Percentiles rank a stretch among this genome's conserved stretches.
Conservation (phyloP, 2,797 vertebrate species). For the Halcyon smyrnensis region DNA sequence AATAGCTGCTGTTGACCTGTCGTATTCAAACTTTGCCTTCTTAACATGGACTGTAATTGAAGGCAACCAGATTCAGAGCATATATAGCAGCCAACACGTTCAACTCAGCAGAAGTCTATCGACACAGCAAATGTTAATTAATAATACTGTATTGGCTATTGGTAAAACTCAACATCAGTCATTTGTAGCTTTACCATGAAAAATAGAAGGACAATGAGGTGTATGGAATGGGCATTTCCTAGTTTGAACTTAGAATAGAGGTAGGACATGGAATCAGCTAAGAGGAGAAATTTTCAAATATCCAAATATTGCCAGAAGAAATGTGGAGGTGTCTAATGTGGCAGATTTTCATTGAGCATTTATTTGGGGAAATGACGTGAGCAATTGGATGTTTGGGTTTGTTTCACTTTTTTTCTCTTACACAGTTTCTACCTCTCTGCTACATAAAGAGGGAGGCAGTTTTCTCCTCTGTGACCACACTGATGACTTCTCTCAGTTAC, state of each 20-base stretch:
- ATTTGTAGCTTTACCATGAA: not conserved
- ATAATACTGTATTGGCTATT: not conserved
- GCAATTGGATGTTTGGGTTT: not conserved
- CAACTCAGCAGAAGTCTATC: not conserved
- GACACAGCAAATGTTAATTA: not conserved
- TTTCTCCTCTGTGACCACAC: not conserved
- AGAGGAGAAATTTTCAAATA: not conserved
- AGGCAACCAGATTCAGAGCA: not conserved
- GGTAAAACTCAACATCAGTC: not conserved
- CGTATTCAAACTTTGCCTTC: not conserved
- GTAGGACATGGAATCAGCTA: accelerated
- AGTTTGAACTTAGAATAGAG: not conserved
- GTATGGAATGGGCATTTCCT: not conserved
- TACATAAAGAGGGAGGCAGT: not conserved
- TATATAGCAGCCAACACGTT: not conserved
- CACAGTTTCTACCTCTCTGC: accelerated
- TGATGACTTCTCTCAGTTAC: not conserved
- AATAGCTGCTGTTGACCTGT: not conserved
- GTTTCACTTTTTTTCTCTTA: not conserved
- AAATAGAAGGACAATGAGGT: not conserved
- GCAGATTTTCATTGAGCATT: not conserved
- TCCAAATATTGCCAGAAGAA: not conserved
- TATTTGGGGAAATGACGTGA: not conserved
- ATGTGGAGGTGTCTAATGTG: not conserved
- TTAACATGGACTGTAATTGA: not conserved